Conservation (phyloP, 2,797 vertebrate genomes). For the Fistularia tabacaria region DNA sequence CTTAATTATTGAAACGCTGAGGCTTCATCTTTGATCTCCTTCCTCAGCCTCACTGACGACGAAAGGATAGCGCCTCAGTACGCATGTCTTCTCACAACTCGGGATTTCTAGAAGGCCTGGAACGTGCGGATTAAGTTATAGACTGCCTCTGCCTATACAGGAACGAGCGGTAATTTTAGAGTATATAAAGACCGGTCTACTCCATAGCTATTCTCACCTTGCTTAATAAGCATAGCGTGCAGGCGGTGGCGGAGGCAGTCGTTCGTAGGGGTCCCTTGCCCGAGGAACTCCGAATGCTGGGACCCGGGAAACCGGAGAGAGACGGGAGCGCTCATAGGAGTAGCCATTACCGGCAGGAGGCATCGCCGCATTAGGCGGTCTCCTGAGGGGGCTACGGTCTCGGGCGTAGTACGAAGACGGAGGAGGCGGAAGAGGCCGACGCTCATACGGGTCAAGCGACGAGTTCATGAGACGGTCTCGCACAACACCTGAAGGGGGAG, state of each 20-base stretch:
- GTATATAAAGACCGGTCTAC: constrained; percentile 44
- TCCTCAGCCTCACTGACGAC: neutral
- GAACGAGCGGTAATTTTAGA: constrained; percentile 23
- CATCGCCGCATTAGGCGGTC: constrained; percentile 68
- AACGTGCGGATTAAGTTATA: neutral
- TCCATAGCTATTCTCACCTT: constrained; percentile 52
- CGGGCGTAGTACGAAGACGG: constrained; percentile 85
- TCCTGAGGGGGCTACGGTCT: constrained; percentile 89
- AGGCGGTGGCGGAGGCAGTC: constrained; percentile 75
- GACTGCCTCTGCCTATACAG: constrained; percentile 28
- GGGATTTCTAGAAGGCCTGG: constrained; percentile 6
- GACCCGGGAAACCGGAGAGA: constrained; percentile 83
- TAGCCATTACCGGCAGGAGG: constrained; percentile 83
- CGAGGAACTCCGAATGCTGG: constrained; percentile 87
- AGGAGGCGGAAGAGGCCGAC: constrained; percentile 80
- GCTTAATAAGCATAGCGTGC: constrained; percentile 79
- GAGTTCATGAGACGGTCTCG: constrained; percentile 78
- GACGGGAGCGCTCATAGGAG: constrained; percentile 86
- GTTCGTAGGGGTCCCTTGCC: constrained; percentile 85
- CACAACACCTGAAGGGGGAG: constrained; percentile 77
- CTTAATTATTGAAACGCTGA: neutral
- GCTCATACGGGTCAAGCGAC: constrained; percentile 84
- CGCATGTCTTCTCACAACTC: constrained; percentile 18
- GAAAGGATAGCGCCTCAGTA: neutral
- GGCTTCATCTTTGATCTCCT: neutral